Conservation (phyloP, 2,113 vertebrate genomes). For the Pelobates fuscus region DNA sequence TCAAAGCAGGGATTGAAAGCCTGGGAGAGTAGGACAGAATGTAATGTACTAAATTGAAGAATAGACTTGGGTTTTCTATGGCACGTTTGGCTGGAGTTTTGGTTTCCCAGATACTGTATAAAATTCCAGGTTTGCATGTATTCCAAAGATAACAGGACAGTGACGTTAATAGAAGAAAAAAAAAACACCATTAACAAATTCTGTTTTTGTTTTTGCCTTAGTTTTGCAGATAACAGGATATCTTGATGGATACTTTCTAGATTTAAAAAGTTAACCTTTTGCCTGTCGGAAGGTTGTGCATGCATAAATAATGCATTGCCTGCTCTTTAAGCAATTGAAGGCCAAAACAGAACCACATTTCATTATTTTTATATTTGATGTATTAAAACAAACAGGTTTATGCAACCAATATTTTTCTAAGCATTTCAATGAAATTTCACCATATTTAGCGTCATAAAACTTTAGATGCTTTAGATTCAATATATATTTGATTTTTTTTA, state of each 20-base stretch:
- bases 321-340: no score
- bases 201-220: neutral
- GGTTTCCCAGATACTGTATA: neutral
- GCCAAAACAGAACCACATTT: no score
- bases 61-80: neutral
- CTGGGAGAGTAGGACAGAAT: constrained; percentile 11
- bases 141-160: neutral
- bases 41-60: constrained; percentile 2
- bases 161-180: neutral
- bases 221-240: neutral
- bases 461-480: no score
- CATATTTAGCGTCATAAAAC: no score
- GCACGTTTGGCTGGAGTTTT: neutral
- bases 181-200: neutral
- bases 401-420: no score
- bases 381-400: no score
- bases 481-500: no score
- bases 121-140: neutral
- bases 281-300: neutral
- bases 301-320: no score
- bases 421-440: no score
- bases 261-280: neutral
- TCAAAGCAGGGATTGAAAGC: neutral
- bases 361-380: no score
- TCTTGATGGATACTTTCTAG: neutral